Base-by-base conservation (phyloP, 2,797 vertebrate genomes). In the Propithecus deckenii region DNA sequence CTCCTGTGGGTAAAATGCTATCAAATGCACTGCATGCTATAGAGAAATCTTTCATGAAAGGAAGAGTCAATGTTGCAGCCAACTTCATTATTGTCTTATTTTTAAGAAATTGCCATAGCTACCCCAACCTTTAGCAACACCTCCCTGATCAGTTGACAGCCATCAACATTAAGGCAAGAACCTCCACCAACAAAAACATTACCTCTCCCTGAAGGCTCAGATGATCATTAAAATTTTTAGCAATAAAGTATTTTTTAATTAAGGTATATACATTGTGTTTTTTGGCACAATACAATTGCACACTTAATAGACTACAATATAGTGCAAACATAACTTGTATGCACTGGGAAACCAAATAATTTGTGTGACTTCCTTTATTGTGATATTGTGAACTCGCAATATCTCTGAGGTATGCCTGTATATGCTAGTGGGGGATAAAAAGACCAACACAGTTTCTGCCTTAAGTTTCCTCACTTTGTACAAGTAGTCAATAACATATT, bases 381-480 rank as follows among this genome's bases (percentile, higher is more conserved):
- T 65, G 61, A 65, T 32, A 63, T 65, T 55, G 7, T 55, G 32
- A 65, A 65, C 30, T n/a, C 14, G 7, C 15, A 14, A 65, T n/a
- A n/a, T 65, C 15, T n/a, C 14, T 7, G 7, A 65, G 61, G 32
- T n/a, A 65, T 65, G 15, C 32, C 61, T 65, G 61, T 65, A n/a
- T n/a, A n/a, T 63, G 61, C 61, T 65, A n/a, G 32, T 17, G 32
- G 32, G 61, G 30, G 30, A n/a, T 18, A 65, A 65, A n/a, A 65
- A 65, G 61, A n/a, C 14, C 61, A 65, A n/a, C 30, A 32, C 30
- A n/a, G 61, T 95, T 84, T 80, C 69, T 93, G 71, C 90, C 28
- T 75, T 59, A 46, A 57, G 25, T 79, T 90, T 87, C n/a, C 67
- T 95, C 30, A 81, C n/a, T 97, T 91, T 92, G 57, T 41, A 87